Evolutionary conservation across 2,888 invertebrate species (phyloP).

Genomic region (Nymphalis c-album): DNA sequence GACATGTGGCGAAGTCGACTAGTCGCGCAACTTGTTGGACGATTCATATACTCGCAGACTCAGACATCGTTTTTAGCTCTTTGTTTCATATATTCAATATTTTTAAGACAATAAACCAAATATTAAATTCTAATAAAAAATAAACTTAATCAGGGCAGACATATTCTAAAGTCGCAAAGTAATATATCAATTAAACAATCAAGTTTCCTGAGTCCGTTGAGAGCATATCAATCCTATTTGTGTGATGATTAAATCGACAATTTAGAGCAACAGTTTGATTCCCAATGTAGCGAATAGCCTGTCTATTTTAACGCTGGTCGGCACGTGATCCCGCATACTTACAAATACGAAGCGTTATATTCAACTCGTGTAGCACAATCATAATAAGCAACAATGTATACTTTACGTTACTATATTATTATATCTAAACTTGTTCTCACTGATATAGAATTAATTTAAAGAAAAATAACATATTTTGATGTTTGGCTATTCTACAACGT

Average conservation of each 20-base stretch:
- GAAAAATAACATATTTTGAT: no score
- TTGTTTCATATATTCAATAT: neutral
- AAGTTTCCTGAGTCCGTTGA: neutral
- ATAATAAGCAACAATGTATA: constrained; percentile 18
- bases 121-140: no score
- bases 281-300: constrained; percentile 24
- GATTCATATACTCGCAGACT: constrained; percentile 20
- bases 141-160: no score
- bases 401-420: neutral
- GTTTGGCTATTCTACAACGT: no score
- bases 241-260: constrained; percentile 27
- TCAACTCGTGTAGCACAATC: constrained; percentile 1
- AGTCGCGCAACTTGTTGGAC: constrained; percentile 17
- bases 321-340: constrained; percentile 31
- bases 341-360: constrained; percentile 10
- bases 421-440: neutral
- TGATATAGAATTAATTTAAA: neutral
- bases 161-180: neutral
- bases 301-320: constrained; percentile 23
- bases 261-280: constrained; percentile 20
- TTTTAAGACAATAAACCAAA: no score
- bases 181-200: neutral
- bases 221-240: neutral
- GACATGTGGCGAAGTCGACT: constrained; percentile 32
- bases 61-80: neutral